Evolutionary conservation across 2,113 vertebrate genomes (phyloP), one percentile per base, ranked within the genome.

Genomic region (Myiozetetes cayanensis): DNA sequence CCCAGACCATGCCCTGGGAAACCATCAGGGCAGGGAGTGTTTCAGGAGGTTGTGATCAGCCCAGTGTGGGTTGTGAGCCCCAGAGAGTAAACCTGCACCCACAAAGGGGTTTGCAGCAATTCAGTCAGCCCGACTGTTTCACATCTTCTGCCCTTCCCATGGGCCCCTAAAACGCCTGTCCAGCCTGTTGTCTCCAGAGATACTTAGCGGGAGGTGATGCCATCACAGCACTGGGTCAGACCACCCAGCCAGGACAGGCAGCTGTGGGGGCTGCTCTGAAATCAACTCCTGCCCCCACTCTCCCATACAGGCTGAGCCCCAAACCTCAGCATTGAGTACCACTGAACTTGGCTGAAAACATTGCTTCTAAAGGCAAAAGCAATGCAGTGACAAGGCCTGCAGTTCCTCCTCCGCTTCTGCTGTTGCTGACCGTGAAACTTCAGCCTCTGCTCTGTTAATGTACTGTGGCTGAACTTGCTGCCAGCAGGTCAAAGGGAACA

Each of bases 401-500:
- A 55, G 63, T 86, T 87, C 79, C 53, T 92, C 61, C 91, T 96
- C 88, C 20, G 10, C 82, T 85, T 93, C 78, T 86, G 77, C 86
- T 72, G 81, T 85, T 3, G 2, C 71, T 90, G 95, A 75, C 96
- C 92, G 67, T 87, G 80, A 97, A 97, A 97, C 95, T 92, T 94
- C 96, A 97, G 71, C 92, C 87, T 85, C 89, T 85, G 68, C 74
- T 93, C 76, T 83, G 81, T 95, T 97, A 94, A 97, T 96, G 94
- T 76, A 12, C 85, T 96, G 91, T 95, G 95, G 92, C 94, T 97
- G 96, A 97, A 97, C 97, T 96, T 91, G 93, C 94, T 93, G 83
- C 80, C 91, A 94, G 44, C 47, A 70, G 96, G 97, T 97, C 96
- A 97, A 93, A 97, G 96, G 97, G 97, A 98, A 98, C 97, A 96